Evolutionary conservation across 2,113 vertebrate genomes (phyloP).

Genomic region (Acanthochromis polyacanthus): DNA sequence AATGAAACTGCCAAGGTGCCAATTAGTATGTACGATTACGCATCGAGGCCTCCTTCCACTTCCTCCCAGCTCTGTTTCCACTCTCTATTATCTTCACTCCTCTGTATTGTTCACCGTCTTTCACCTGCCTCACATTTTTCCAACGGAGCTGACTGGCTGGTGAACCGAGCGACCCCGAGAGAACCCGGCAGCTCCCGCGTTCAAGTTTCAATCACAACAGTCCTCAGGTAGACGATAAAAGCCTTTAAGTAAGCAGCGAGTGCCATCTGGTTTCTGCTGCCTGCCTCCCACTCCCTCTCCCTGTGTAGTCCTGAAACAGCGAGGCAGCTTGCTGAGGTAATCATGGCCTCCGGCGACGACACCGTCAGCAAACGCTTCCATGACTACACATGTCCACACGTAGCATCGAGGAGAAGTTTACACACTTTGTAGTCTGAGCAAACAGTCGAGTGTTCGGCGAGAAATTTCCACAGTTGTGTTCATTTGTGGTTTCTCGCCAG

Average conservation of each 20-base stretch:
- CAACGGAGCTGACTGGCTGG: conserved; percentile 3
- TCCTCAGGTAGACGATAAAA: conserved; percentile 70
- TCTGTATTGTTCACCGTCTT: background rate
- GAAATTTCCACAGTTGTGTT: background rate
- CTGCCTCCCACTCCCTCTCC: conserved; percentile 64
- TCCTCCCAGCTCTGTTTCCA: conserved; percentile 35
- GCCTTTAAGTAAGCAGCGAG: conserved; percentile 66
- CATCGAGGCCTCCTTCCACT: conserved; percentile 53
- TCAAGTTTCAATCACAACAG: conserved; percentile 69
- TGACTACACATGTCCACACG: conserved; percentile 60
- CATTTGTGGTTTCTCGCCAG: conserved; percentile 4
- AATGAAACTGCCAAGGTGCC: conserved; percentile 58
- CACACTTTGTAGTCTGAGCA: conserved; percentile 15
- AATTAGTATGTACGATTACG: conserved; percentile 73
- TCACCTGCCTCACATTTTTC: conserved; percentile 4
- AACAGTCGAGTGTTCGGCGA: background rate
- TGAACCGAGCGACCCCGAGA: conserved; percentile 50
- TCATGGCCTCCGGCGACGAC: conserved; percentile 55
- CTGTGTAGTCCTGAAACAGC: conserved; percentile 63
- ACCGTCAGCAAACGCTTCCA: conserved; percentile 46
- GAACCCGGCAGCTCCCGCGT: conserved; percentile 46
- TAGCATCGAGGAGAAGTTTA: conserved; percentile 24
- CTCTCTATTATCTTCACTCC: background rate
- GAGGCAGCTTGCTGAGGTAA: conserved; percentile 75
- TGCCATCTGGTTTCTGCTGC: conserved; percentile 69